A percentile compares a stretch with the other conserved stretches of the same genome.
Conservation (phyloP, 1,140 invertebrate species). For the Phymorhynchus buccinoides region DNA sequence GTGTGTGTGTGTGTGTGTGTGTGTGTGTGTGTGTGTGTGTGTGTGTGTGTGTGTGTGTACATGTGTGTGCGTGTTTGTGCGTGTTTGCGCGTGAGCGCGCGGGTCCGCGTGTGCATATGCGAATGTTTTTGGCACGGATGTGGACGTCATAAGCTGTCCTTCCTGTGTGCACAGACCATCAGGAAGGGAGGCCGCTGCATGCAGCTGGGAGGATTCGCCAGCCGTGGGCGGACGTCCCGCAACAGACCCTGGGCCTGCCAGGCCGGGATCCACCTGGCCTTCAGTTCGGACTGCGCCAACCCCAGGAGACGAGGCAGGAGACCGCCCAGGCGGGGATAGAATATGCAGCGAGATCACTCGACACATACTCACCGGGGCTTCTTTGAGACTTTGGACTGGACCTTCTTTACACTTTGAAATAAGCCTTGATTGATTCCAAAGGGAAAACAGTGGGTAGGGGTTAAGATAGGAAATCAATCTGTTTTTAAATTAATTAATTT, state of each 20-base stretch:
- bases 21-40: constrained; percentile 8
- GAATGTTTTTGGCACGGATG: no score
- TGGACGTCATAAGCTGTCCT: no score
- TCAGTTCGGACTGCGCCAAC: not conserved
- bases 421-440: no score
- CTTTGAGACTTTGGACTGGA: no score
- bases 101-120: no score
- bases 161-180: not conserved
- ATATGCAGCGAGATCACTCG: not conserved
- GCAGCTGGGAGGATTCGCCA: not conserved
- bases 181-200: constrained; percentile 31
- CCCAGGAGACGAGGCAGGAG: not conserved
- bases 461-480: no score
- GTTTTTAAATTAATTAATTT: no score
- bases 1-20: not conserved
- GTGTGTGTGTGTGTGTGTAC: not conserved
- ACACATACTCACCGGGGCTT: no score
- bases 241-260: constrained; percentile 34
- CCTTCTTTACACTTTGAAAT: no score
- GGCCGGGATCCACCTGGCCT: constrained; percentile 32
- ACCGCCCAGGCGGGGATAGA: not conserved
- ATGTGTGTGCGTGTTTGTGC: not conserved
- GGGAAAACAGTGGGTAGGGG: no score
- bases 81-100: no score
- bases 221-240: not conserved